phyloP scores from a whole-genome alignment of 2,113 vertebrate species.

The Hippoglossus stenolepis region DNA sequence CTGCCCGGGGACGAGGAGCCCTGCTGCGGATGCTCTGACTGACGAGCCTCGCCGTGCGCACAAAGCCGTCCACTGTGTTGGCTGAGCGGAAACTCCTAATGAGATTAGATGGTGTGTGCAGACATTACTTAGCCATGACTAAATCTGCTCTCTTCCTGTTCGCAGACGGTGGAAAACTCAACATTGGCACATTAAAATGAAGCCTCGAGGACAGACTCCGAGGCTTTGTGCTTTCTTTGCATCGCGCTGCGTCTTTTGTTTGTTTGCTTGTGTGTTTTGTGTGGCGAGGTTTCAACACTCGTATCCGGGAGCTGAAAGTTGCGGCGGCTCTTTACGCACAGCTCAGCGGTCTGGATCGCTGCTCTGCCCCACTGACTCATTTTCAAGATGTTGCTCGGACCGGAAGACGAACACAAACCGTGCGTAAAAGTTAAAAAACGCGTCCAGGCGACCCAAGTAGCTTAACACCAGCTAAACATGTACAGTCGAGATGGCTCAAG shows the following conservation, averaged over 20 bases:
- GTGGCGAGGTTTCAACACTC: not conserved
- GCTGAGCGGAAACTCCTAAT: conserved; percentile 96
- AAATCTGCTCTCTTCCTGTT: conserved; percentile 94
- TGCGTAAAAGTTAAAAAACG: conserved; percentile 5
- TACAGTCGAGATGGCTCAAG: no score
- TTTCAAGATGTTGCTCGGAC: conserved; percentile 96
- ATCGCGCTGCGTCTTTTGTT: not conserved
- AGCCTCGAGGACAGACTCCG: not conserved
- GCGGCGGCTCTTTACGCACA: not conserved
- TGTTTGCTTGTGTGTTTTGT: conserved; percentile 1
- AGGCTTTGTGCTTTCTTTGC: not conserved
- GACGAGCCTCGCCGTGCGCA: conserved; percentile 70
- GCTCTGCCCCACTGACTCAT: conserved; percentile 88
- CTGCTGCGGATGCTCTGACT: not conserved
- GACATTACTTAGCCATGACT: conserved; percentile 97
- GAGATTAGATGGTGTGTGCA: conserved; percentile 97
- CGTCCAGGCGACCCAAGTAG: not conserved
- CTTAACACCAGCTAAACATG: not conserved
- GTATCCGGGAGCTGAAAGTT: conserved; percentile 43
- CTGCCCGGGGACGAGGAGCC: conserved; percentile 25
- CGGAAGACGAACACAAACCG: conserved; percentile 85
- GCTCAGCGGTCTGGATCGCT: conserved; percentile 9
- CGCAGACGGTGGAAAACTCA: conserved; percentile 90
- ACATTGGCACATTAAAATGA: conserved; percentile 72
- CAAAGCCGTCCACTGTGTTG: conserved; percentile 93